Evolutionary conservation across 2,888 invertebrate genomes (phyloP).

Genomic region (Tanypteryx hageni): DNA sequence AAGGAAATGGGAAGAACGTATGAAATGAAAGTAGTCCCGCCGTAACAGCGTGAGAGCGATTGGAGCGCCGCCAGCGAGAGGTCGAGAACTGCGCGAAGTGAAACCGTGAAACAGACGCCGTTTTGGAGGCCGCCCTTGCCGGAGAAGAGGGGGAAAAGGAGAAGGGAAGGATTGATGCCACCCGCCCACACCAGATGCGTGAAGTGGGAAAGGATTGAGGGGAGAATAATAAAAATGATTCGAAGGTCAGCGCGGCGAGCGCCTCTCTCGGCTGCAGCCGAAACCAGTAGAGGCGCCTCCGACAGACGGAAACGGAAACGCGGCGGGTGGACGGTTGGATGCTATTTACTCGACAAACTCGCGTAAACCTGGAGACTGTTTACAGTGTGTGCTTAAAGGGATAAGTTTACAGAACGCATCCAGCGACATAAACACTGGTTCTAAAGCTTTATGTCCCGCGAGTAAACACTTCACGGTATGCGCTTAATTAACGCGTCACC

Average conservation of each 20-base stretch:
- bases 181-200: not conserved
- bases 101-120: not conserved
- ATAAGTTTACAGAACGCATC: not conserved
- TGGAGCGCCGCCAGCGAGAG: not conserved
- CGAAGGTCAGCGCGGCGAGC: not conserved
- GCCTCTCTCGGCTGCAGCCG: not conserved
- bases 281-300: not conserved
- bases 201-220: not conserved
- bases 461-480: too few species aligned
- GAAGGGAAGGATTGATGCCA: not conserved
- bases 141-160: not conserved
- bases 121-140: not conserved
- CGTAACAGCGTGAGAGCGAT: not conserved
- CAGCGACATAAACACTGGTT: not conserved
- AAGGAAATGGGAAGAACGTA: constrained; percentile 6
- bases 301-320: not conserved
- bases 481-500: too few species aligned
- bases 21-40: not conserved
- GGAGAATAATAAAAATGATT: not conserved
- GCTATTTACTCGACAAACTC: not conserved
- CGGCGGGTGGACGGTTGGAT: not conserved
- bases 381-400: not conserved
- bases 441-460: not conserved
- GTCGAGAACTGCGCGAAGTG: not conserved
- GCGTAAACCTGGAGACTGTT: not conserved